These are phyloP conservation scores for Aquatica leii DNA, from an alignment of 2,888 invertebrate species.

Conservation along the genomic window DNA sequence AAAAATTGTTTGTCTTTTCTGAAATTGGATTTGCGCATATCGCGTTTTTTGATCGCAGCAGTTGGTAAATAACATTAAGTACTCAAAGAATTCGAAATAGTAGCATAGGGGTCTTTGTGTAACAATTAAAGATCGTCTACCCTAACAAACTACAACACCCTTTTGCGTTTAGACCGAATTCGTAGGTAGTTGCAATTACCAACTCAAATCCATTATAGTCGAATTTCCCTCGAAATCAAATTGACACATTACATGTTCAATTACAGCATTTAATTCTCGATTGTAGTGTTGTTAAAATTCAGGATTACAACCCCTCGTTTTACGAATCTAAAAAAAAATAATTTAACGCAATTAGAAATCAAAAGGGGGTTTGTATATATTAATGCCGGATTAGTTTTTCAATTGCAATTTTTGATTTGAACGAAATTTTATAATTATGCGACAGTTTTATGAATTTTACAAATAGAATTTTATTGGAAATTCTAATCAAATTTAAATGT, in stretches of 20 bases:
- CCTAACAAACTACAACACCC: constrained; percentile 45
- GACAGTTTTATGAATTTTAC: constrained; percentile 31
- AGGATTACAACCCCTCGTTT: constrained; percentile 47
- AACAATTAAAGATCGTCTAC: constrained; percentile 4
- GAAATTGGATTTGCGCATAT: too few relatives aligned
- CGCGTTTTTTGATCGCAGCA: background rate
- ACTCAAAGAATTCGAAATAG: background rate
- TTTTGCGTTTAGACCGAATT: constrained; percentile 44
- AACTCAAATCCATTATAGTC: constrained; percentile 42
- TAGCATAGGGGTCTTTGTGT: background rate
- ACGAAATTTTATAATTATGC: constrained; percentile 15
- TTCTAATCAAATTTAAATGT: constrained; percentile 20
- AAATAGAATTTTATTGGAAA: constrained; percentile 17
- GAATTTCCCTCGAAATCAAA: constrained; percentile 39
- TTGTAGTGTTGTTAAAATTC: constrained; percentile 52
- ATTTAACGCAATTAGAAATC: constrained; percentile 44
- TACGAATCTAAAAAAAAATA: constrained; percentile 38
- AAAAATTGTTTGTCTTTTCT: too few relatives aligned
- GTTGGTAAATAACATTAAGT: background rate
- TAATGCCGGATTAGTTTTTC: constrained; percentile 43
- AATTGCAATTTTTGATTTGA: constrained; percentile 38
- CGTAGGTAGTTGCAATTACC: constrained; percentile 47
- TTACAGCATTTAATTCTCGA: constrained; percentile 52
- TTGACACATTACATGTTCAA: constrained; percentile 47
- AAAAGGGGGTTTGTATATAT: constrained; percentile 38